Evolutionary conservation across 2,888 invertebrate species (phyloP), one percentile per base, ranked within the genome.

Genomic region (Caradrina kadenii): DNA sequence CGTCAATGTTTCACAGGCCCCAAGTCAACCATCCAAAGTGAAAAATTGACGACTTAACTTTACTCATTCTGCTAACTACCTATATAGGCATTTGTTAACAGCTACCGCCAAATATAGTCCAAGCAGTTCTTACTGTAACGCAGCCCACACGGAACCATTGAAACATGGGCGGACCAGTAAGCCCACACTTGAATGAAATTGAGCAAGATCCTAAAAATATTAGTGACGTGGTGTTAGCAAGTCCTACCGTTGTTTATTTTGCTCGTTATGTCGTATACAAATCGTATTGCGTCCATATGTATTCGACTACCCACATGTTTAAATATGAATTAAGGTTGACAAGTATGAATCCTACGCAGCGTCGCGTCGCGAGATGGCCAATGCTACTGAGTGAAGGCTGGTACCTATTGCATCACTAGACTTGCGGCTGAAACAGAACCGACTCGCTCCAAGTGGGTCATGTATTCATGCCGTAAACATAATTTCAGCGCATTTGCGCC

Each of bases 381-480:
- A 75, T 65, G 63, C 52, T 85, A 80, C 83, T 80, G 79, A 81
- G 85, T 87, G 87, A 89, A 88, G 89, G 86, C 83, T 86, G 77
- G 72, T 67, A 35, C 35, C 6, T 35, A 86, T 94, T 93, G 87
- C 94, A 92, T 93, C 94, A 94, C 85, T 82, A 80, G 79, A 79
- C 73, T 83, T 83, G 87, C 80, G 82, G 81, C 91, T 92, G 91
- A 91, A 93, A 92, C 89, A 86, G 80, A 85, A 89, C 86, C 87
- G 86, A 87, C 90, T 86, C 86, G 90, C 87, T 92, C 90, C 92
- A 95, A 94, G 86, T 94, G 86, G 94, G 94, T 94, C 94, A 94
- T 91, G 91, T 89, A 90, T 90, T 90, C 87, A 87, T 88, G 87
- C 87, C 86, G 87, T 91, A 89, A 91, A 91, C 91, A 92, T 89